These are phyloP conservation scores for Trichomalopsis sarcophagae DNA, from an alignment of 1,140 invertebrate species.

Conservation along the genomic window DNA sequence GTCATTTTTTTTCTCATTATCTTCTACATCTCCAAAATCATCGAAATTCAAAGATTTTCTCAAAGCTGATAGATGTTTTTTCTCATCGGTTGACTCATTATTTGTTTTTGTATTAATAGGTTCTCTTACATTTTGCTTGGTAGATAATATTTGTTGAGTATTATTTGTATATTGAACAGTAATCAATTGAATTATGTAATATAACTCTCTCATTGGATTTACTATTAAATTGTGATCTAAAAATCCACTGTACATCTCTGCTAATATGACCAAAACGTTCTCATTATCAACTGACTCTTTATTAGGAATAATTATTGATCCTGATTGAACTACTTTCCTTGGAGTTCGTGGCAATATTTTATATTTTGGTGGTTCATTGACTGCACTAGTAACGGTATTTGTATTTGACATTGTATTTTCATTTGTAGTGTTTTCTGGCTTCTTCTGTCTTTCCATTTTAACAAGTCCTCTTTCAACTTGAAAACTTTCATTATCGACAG, in stretches of 20 bases:
- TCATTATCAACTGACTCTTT: constrained; percentile 67
- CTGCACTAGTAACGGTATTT: constrained; percentile 24
- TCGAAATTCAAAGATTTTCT: constrained; percentile 48
- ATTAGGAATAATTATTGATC: constrained; percentile 60
- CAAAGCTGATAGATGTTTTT: constrained; percentile 30
- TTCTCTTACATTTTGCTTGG: not conserved
- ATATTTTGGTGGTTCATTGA: not conserved
- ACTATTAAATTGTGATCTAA: constrained; percentile 73
- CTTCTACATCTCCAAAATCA: constrained; percentile 25
- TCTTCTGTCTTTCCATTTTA: constrained; percentile 64
- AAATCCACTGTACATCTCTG: constrained; percentile 71
- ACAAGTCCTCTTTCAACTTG: constrained; percentile 64
- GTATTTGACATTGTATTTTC: constrained; percentile 23
- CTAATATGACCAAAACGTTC: constrained; percentile 69
- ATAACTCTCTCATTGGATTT: constrained; percentile 78
- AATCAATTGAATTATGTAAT: constrained; percentile 77
- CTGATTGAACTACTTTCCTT: constrained; percentile 53
- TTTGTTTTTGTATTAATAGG: not conserved
- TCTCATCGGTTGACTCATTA: not conserved
- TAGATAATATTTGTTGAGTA: not conserved
- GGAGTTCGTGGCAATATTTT: constrained; percentile 46
- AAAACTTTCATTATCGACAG: constrained; percentile 57
- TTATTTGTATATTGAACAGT: constrained; percentile 62
- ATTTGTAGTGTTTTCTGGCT: constrained; percentile 54
- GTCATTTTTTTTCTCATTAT: constrained; percentile 14